A percentile compares a stretch with the other conserved stretches of the same genome.
These are phyloP conservation scores for Drosophila funebris DNA, from an alignment of 1,140 invertebrate species.

Conservation along the genomic window DNA sequence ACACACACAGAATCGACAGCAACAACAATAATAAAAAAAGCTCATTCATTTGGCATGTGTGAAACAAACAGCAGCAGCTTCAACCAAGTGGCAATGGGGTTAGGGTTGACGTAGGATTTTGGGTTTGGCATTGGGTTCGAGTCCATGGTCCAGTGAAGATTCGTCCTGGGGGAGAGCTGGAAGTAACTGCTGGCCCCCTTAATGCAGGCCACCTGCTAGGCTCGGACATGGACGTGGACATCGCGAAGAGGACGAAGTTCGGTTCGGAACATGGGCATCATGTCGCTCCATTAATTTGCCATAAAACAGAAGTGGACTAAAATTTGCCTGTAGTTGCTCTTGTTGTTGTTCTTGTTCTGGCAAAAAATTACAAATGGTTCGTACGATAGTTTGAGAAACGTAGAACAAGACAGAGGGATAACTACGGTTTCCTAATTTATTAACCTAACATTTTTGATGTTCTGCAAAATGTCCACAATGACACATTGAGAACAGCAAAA, in stretches of 20 bases:
- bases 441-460: conserved; percentile 65
- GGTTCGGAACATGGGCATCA: conserved; percentile 70
- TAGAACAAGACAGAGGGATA: neutral
- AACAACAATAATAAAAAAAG: conserved; percentile 31
- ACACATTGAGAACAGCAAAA: conserved; percentile 55
- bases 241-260: conserved; percentile 40
- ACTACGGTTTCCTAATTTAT: conserved; percentile 66
- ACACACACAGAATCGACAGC: conserved; percentile 26
- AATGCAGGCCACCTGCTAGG: conserved; percentile 68
- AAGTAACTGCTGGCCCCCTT: conserved; percentile 27
- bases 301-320: conserved; percentile 83
- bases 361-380: conserved; percentile 76
- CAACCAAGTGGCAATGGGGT: neutral
- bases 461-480: conserved; percentile 73
- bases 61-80: conserved; percentile 52
- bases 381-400: conserved; percentile 33
- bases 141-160: conserved; percentile 32
- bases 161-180: conserved; percentile 7
- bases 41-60: conserved; percentile 76
- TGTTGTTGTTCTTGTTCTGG: conserved; percentile 35
- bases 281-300: conserved; percentile 82
- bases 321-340: conserved; percentile 69
- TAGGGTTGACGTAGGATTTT: neutral
- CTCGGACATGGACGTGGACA: conserved; percentile 33
- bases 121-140: neutral